Conservation (phyloP, 2,113 vertebrate species). For the Dromas ardeola region DNA sequence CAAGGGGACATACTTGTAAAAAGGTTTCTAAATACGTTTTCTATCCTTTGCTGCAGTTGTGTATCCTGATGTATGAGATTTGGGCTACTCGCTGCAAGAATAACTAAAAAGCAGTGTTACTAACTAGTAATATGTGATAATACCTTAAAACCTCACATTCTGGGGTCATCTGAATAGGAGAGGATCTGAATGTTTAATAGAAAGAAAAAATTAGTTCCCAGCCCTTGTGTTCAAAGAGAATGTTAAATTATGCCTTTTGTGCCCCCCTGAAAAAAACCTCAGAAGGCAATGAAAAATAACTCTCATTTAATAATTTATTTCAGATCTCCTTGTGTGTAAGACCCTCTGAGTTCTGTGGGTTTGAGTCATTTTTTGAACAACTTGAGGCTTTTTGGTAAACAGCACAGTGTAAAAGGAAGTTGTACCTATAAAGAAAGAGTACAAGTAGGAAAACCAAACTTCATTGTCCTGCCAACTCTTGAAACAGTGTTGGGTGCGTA, state of each 20-base stretch:
- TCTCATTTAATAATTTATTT: conserved; percentile 30
- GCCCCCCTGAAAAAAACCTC: not conserved
- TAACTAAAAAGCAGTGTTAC: not conserved
- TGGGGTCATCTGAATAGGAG: not conserved
- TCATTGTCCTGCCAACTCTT: not conserved
- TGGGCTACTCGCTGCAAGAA: not conserved
- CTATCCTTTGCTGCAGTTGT: not conserved
- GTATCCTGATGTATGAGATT: not conserved
- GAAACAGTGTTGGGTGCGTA: not conserved
- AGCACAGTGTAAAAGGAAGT: not conserved
- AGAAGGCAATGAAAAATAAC: not conserved
- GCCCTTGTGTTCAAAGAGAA: not conserved
- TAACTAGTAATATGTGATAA: not conserved
- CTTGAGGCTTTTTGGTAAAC: not conserved
- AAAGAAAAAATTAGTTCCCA: not conserved
- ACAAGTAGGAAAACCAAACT: not conserved
- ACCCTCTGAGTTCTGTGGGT: not conserved
- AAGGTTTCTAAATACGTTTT: not conserved
- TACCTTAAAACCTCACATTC: not conserved
- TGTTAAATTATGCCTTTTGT: conserved; percentile 1
- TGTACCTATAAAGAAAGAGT: not conserved
- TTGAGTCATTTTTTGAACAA: not conserved
- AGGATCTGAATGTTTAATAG: not conserved
- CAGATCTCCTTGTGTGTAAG: not conserved
- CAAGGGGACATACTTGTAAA: not conserved